phyloP scores from a whole-genome alignment of 1,140 invertebrate species.

The Melitaea cinxia region DNA sequence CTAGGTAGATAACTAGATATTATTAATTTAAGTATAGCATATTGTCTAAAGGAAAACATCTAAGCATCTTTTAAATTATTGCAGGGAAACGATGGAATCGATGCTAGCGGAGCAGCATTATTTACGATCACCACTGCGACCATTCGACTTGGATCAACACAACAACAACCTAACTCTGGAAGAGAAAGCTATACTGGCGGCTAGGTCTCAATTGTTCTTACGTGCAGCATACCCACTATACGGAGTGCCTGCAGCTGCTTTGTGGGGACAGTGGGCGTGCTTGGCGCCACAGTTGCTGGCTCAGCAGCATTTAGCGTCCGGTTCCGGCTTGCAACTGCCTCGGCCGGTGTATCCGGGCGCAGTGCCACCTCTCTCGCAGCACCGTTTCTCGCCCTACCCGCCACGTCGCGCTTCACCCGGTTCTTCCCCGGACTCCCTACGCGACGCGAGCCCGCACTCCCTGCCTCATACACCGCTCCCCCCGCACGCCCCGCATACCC shows the following conservation, averaged over 20 bases:
- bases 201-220: slow-evolving; percentile 85
- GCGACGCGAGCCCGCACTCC: slow-evolving; percentile 81
- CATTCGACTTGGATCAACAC: slow-evolving; percentile 88
- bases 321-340: slow-evolving; percentile 78
- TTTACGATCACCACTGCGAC: slow-evolving; percentile 86
- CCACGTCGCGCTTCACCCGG: slow-evolving; percentile 72
- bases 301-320: slow-evolving; percentile 76
- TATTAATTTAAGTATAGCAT: slow-evolving; percentile 36
- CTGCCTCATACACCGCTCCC: slow-evolving; percentile 53
- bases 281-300: slow-evolving; percentile 82
- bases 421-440: slow-evolving; percentile 82
- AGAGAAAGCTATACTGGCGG: slow-evolving; percentile 88
- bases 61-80: slow-evolving; percentile 46
- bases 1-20: slow-evolving; percentile 68
- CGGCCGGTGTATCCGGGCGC: slow-evolving; percentile 80
- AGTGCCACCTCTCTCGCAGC: slow-evolving; percentile 77
- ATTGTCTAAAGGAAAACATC: slow-evolving; percentile 16
- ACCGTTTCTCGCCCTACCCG: slow-evolving; percentile 83
- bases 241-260: slow-evolving; percentile 80
- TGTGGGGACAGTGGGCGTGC: slow-evolving; percentile 85
- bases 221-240: slow-evolving; percentile 85
- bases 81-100: slow-evolving; percentile 91
- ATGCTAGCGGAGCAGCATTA: slow-evolving; percentile 91
- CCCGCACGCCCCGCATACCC: slow-evolving; percentile 59
- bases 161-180: slow-evolving; percentile 87